Percentiles rank a stretch among this genome's conserved stretches.
Evolutionary conservation across 2,888 invertebrate species (phyloP).

Genomic region (Lithosia quadra): DNA sequence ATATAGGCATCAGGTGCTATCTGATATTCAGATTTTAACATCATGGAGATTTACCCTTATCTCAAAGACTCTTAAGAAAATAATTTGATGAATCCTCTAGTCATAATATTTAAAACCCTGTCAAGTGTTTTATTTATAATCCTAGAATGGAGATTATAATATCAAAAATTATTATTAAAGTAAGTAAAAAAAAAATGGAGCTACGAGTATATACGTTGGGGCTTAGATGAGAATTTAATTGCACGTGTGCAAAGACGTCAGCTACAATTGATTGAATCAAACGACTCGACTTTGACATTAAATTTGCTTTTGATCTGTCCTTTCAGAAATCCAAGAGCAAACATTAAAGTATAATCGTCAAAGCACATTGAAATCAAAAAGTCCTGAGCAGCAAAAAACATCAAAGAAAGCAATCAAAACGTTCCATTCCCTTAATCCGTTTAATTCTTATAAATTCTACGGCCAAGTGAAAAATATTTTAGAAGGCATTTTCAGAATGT

Average conservation of each 20-base stretch:
- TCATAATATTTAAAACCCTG: too few relatives aligned
- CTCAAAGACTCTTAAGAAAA: too few relatives aligned
- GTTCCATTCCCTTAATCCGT: constrained; percentile 32
- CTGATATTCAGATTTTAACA: too few relatives aligned
- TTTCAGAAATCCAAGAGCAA: not conserved
- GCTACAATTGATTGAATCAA: not conserved
- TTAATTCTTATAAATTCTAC: constrained; percentile 37
- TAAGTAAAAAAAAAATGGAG: too few relatives aligned
- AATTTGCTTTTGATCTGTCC: not conserved
- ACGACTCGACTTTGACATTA: not conserved
- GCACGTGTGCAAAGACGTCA: not conserved
- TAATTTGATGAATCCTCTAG: too few relatives aligned
- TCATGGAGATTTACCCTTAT: too few relatives aligned
- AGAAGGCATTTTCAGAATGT: constrained; percentile 41
- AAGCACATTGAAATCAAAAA: constrained; percentile 9
- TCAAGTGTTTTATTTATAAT: too few relatives aligned
- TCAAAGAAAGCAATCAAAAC: constrained; percentile 35
- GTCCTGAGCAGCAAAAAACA: constrained; percentile 10
- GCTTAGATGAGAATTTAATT: not conserved
- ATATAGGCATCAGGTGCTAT: too few relatives aligned
- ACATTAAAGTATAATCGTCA: not conserved
- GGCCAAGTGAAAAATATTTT: constrained; percentile 47
- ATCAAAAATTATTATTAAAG: too few relatives aligned
- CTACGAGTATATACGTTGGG: too few relatives aligned
- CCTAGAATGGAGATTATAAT: too few relatives aligned